phyloP scores from a whole-genome alignment of 2,888 invertebrate genomes.

The Agonopterix subpropinquella region DNA sequence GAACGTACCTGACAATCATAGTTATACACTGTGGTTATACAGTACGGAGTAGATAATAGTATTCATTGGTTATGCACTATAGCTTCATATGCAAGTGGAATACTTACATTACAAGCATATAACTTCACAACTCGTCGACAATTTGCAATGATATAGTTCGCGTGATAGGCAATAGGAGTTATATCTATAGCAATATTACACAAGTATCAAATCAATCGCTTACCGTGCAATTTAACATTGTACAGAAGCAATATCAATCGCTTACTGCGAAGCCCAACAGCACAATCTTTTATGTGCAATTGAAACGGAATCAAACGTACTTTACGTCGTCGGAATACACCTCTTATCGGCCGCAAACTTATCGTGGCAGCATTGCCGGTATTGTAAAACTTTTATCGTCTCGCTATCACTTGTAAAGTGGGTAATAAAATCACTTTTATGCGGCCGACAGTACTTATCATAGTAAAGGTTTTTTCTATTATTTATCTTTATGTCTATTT shows the following conservation, averaged over 20 bases:
- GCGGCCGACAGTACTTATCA: constrained; percentile 12
- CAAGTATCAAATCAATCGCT: constrained; percentile 2
- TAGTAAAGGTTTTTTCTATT: not conserved
- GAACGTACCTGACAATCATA: too few relatives aligned
- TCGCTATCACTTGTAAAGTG: constrained; percentile 22
- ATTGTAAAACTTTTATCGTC: constrained; percentile 21
- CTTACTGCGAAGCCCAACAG: not conserved
- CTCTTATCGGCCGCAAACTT: constrained; percentile 17
- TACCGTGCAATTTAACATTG: too few relatives aligned
- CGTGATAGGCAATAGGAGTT: too few relatives aligned
- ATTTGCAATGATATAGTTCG: too few relatives aligned
- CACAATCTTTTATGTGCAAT: constrained; percentile 22
- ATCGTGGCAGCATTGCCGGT: constrained; percentile 11
- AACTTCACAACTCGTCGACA: too few relatives aligned
- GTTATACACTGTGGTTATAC: too few relatives aligned
- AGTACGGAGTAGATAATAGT: too few relatives aligned
- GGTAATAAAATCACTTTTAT: constrained; percentile 22
- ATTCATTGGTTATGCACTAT: too few relatives aligned
- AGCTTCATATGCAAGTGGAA: too few relatives aligned
- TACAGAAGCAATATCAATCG: too few relatives aligned
- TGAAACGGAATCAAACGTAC: constrained; percentile 21
- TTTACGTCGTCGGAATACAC: constrained; percentile 16
- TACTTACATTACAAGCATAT: too few relatives aligned
- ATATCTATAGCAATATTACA: too few relatives aligned
- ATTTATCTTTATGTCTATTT: not conserved